These are phyloP conservation scores for Picathartes gymnocephalus DNA, from an alignment of 2,113 vertebrate genomes.

Conservation along the genomic window DNA sequence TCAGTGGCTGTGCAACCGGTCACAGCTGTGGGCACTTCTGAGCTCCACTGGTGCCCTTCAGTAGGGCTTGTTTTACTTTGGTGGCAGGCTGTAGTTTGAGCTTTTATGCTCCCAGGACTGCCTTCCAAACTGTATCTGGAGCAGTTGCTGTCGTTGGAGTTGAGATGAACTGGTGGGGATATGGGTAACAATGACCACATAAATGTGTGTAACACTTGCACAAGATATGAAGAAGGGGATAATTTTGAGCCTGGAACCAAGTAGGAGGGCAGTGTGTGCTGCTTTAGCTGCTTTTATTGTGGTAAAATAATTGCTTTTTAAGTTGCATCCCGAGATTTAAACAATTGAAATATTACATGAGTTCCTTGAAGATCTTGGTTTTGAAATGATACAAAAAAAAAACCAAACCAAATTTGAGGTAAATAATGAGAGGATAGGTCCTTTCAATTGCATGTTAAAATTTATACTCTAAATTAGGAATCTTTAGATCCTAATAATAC, in stretches of 20 bases:
- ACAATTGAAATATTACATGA: background rate
- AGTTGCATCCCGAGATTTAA: background rate
- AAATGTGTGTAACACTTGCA: fast-evolving
- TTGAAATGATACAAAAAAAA: background rate
- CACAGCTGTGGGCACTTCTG: background rate
- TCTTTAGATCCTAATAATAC: background rate
- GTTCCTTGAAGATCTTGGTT: background rate
- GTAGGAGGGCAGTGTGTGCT: background rate
- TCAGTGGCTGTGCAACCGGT: background rate
- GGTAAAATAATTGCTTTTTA: background rate
- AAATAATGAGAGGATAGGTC: background rate
- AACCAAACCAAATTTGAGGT: background rate
- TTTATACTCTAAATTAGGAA: background rate
- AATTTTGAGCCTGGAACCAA: background rate
- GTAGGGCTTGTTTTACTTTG: fast-evolving
- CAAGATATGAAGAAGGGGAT: background rate
- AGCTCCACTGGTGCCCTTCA: background rate
- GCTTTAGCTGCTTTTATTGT: background rate
- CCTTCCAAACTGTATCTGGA: background rate
- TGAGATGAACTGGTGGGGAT: background rate
- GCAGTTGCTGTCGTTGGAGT: background rate
- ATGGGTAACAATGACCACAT: background rate
- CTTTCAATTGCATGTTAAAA: background rate
- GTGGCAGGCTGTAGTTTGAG: background rate
- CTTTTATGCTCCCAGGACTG: background rate